Base-by-base conservation (phyloP, 2,888 invertebrate species). In the Macaria liturata region DNA sequence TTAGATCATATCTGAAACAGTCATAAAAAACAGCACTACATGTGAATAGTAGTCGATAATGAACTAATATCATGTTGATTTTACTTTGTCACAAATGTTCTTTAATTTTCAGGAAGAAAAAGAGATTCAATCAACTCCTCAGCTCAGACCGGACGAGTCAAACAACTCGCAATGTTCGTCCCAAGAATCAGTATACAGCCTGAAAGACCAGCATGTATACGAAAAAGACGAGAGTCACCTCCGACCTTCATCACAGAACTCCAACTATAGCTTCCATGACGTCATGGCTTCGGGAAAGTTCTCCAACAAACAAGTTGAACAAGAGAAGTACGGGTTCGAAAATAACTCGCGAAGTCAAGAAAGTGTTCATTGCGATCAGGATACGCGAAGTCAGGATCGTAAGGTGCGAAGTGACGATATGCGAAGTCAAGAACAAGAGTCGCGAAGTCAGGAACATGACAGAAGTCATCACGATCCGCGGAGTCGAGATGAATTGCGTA, bases 151-250 rank as follows among this genome's bases (percentile, higher is more conserved):
- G 3, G 81, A 86, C 8, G 83, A 86, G 37, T 76, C 74, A 0
- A 81, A 76, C 51, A 62, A 72, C 2, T 84, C 86, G 0, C 84
- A 85, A 39, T 74, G 78, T 20, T 87, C 88, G 0, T 88, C 88
- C 0, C 88, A 88, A 61, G 87, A 87, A 31, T 87, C 88, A 0
- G 59, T 75, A 2, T 65, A 67, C 62, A 81, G 81, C 30, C 70
- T 44, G 1, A 64, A 61, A 49, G 58, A 58, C 8, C 53, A 55
- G 20, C 59, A 55, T 2, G 9, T 20, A 4, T 87, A 88, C 54
- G 88, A 87, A 48, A 87, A 86, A 32, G 88, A 88, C 57, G 88
- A 86, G 31, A 88, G 86, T 58, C 87, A 87, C 59, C 72, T 88
- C 2, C 77, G 88, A 0, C 88, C 88, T 0, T 83, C 86, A 0